Conservation (phyloP, 2,888 invertebrate species). For the Drosophila suboccidentalis region DNA sequence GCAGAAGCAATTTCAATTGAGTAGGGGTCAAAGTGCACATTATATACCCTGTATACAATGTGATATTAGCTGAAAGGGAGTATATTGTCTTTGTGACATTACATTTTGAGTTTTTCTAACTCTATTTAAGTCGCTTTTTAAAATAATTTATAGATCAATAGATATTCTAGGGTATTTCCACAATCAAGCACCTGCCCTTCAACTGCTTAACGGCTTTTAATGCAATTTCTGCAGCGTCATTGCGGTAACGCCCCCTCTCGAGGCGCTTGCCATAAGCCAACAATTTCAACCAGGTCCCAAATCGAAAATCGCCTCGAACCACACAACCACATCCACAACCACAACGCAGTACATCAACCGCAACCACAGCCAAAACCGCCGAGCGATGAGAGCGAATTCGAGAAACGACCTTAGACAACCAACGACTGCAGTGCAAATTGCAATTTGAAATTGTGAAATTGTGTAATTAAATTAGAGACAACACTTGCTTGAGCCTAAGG, state of each 20-base stretch:
- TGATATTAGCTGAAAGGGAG: neutral
- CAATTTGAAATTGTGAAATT: constrained; percentile 56
- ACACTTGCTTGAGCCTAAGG: constrained; percentile 5
- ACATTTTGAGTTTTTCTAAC: neutral
- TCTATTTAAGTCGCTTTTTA: neutral
- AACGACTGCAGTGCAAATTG: constrained; percentile 60
- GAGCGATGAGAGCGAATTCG: constrained; percentile 26
- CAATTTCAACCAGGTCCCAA: neutral
- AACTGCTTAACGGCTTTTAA: constrained; percentile 24
- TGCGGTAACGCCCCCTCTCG: constrained; percentile 58
- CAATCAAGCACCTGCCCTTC: constrained; percentile 17
- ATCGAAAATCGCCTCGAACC: constrained; percentile 13
- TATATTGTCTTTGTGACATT: neutral
- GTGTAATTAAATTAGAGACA: constrained; percentile 63
- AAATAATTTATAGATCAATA: neutral
- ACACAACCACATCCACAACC: constrained; percentile 17
- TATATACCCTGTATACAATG: constrained; percentile 7
- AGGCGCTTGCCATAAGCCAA: neutral
- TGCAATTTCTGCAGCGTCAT: constrained; percentile 71
- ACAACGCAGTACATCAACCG: constrained; percentile 17
- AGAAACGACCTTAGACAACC: constrained; percentile 53
- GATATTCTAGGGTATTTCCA: constrained; percentile 27
- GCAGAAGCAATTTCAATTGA: constrained; percentile 9
- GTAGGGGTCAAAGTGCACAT: constrained; percentile 8
- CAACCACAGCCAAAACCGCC: constrained; percentile 27